Evolutionary conservation across 2,797 vertebrate species (phyloP).

Genomic region (Silurus lanzhouensis): DNA sequence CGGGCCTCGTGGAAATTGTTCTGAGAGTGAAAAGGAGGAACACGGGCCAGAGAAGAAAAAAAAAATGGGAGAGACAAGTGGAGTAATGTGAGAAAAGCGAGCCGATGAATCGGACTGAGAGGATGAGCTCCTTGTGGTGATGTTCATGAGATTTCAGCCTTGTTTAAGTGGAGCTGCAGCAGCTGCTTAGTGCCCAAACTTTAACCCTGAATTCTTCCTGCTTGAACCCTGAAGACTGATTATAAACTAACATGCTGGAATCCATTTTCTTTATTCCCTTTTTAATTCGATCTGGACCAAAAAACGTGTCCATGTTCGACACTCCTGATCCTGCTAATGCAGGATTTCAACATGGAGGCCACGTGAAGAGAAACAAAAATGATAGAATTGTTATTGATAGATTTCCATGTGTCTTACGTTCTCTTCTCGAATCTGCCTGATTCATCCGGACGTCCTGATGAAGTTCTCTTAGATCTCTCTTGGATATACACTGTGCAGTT

Average conservation of each 20-base stretch:
- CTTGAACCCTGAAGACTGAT: conserved; percentile 82
- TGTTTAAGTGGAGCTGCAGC: conserved; percentile 75
- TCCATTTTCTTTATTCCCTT: conserved; percentile 55
- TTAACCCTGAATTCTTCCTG: conserved; percentile 73
- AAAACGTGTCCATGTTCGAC: no score
- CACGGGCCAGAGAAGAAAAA: not conserved
- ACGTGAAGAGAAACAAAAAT: no score
- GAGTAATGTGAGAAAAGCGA: conserved; percentile 60
- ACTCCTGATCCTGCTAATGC: conserved; percentile 79
- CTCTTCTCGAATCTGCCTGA: no score
- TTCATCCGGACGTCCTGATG: no score
- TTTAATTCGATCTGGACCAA: conserved; percentile 62
- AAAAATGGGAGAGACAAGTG: not conserved
- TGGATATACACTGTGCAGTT: no score
- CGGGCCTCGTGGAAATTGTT: conserved; percentile 12
- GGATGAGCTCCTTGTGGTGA: conserved; percentile 82
- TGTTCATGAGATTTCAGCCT: conserved; percentile 83
- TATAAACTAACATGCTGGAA: conserved; percentile 79
- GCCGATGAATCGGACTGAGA: conserved; percentile 69
- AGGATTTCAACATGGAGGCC: conserved; percentile 79
- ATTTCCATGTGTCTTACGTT: not conserved
- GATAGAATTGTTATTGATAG: conserved; percentile 3
- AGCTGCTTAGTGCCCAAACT: conserved; percentile 77
- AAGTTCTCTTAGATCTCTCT: no score
- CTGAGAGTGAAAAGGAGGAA: conserved; percentile 9